These are phyloP conservation scores for Lates calcarifer DNA, from an alignment of 2,113 vertebrate genomes.

Conservation along the genomic window DNA sequence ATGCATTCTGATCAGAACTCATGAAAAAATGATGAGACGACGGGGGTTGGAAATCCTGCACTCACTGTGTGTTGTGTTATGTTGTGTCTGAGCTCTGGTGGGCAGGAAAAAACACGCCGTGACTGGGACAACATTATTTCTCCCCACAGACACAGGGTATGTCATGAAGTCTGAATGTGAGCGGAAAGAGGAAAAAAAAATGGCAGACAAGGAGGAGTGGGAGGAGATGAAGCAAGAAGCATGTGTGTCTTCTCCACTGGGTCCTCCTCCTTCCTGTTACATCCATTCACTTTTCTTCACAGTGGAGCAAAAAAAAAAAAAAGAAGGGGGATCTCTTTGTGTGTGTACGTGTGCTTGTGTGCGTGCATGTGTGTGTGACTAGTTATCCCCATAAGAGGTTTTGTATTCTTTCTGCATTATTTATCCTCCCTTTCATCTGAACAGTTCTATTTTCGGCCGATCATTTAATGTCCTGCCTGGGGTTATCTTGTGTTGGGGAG, in stretches of 20 bases:
- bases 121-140: conserved; percentile 75
- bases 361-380: conserved; percentile 58
- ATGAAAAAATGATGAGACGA: conserved; percentile 71
- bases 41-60: conserved; percentile 49
- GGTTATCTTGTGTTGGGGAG: conserved; percentile 63
- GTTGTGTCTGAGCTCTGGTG: conserved; percentile 75
- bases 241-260: conserved; percentile 77
- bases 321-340: conserved; percentile 19
- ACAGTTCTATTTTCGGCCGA: conserved; percentile 78
- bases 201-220: conserved; percentile 69
- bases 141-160: conserved; percentile 72
- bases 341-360: conserved; percentile 39
- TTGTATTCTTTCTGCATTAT: conserved; percentile 82
- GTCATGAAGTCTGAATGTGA: conserved; percentile 77
- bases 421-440: conserved; percentile 78
- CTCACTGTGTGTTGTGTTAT: conserved; percentile 70
- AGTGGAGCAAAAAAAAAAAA: conserved; percentile 25
- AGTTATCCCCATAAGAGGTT: conserved; percentile 77
- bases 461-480: conserved; percentile 69
- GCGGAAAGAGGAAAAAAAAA: conserved; percentile 66
- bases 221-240: conserved; percentile 78
- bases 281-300: conserved; percentile 81
- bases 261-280: conserved; percentile 80
- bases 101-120: conserved; percentile 73
- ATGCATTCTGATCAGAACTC: conserved; percentile 58